Percentiles rank a stretch among this genome's conserved stretches.
phyloP scores from a whole-genome alignment of 2,113 vertebrate species.

The Sphyrna mokarran region DNA sequence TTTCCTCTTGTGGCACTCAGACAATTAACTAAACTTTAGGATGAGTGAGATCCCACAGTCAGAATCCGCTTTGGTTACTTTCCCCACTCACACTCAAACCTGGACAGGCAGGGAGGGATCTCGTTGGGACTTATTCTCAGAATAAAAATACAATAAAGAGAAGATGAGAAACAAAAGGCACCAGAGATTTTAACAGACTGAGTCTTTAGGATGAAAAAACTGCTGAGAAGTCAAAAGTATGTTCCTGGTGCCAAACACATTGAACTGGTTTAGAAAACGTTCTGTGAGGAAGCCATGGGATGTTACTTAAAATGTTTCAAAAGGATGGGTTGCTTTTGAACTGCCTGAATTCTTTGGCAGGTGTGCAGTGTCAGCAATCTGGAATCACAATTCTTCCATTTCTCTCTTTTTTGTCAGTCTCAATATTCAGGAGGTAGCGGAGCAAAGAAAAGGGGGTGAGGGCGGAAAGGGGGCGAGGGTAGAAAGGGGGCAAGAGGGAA shows the following conservation, averaged over 20 bases:
- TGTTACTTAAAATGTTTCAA: not conserved
- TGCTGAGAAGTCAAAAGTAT: not conserved
- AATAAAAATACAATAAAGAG: not conserved
- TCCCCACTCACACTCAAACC: not conserved
- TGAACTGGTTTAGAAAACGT: not conserved
- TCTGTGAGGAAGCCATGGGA: not conserved
- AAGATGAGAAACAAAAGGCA: not conserved
- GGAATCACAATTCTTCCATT: not conserved
- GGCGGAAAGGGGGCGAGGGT: no score
- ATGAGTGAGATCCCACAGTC: not conserved
- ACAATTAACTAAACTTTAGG: not conserved
- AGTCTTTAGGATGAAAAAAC: not conserved
- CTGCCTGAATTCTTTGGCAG: not conserved
- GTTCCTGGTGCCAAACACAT: conserved; percentile 4
- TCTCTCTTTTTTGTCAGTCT: not conserved
- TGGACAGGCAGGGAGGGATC: not conserved
- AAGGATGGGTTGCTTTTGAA: not conserved
- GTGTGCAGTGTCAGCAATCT: not conserved
- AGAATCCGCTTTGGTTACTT: not conserved
- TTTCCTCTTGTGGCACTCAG: not conserved
- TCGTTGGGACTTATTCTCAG: not conserved
- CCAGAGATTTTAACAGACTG: not conserved
- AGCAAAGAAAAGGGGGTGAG: not conserved
- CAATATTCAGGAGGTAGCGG: not conserved
- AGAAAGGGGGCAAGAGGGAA: no score